Evolutionary conservation across 2,113 vertebrate species (phyloP), one percentile per base, ranked within the genome.

Genomic region (Sakesphorus luctuosus): DNA sequence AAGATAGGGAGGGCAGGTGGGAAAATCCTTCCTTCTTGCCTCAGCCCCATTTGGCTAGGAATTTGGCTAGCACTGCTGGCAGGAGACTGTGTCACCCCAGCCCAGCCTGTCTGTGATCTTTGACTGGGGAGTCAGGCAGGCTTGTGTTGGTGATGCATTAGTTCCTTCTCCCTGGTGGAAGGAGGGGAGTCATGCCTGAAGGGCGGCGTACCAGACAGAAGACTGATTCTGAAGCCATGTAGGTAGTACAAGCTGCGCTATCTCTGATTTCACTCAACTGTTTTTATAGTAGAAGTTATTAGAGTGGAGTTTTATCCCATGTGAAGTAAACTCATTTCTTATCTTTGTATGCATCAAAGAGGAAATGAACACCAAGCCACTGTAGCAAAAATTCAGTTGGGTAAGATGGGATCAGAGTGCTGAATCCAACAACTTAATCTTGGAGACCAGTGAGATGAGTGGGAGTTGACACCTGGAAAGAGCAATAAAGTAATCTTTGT

Each of bases 341-440:
- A 94, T 82, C 93, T 91, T 91, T 38, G n/a, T 36, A 31, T 52
- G 56, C 66, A 65, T 94, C 93, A 87, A 61, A 93, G 62, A 68
- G 36, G 13, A 36, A 84, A 49, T 76, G 66, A 85, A 84, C 76
- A 75, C 17, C 18, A 56, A 91, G 69, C 40, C 82, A 91, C 90
- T 93, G 87, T 76, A 90, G 71, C 28, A 93, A 52, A 84, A 93
- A 65, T 29, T 84, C 50, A 77, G 55, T 76, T 63, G 73, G 52
- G 35, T 83, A 29, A 74, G 52, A 82, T 0, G 5, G 43, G 33
- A 78, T 86, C 47, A 81, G 61, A 75, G 43, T 80, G 38, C 50
- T 0, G 18, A 90, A 90, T 94, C 35, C 40, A 87, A 18, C 73
- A 78, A 18, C 56, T 89, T 86, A 38, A 79, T 94, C 66, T 75